These are phyloP conservation scores for Lydus trimaculatus DNA, from an alignment of 2,888 invertebrate species.

Conservation along the genomic window DNA sequence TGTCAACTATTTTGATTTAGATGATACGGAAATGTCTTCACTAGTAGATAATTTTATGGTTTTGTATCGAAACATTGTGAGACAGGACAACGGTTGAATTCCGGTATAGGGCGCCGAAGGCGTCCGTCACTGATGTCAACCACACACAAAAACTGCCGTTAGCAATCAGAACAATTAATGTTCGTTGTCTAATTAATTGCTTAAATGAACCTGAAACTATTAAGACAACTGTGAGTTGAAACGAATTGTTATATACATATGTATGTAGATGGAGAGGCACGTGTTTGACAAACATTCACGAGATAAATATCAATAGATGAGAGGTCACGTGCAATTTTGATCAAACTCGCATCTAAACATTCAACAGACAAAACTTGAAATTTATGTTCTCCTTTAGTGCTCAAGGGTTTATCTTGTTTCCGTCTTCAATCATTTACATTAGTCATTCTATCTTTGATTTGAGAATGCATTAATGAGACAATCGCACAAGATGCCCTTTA, in stretches of 20 bases:
- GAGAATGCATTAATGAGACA: slow-evolving; percentile 60
- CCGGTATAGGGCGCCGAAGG: slow-evolving; percentile 40
- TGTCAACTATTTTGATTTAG: slow-evolving; percentile 55
- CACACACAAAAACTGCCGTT: slow-evolving; percentile 51
- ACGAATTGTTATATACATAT: background rate
- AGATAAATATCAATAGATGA: background rate
- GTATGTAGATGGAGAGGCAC: background rate
- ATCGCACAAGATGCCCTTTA: slow-evolving; percentile 53
- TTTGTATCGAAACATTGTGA: slow-evolving; percentile 47
- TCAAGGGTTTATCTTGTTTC: slow-evolving; percentile 24
- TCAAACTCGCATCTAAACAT: background rate
- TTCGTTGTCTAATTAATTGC: slow-evolving; percentile 57
- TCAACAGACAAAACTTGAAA: background rate
- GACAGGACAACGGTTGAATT: slow-evolving; percentile 39
- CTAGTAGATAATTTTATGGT: slow-evolving; percentile 52
- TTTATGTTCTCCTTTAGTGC: slow-evolving; percentile 10
- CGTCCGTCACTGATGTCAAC: slow-evolving; percentile 44
- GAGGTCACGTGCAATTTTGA: background rate
- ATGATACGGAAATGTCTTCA: slow-evolving; percentile 54
- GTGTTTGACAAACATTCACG: background rate
- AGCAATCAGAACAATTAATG: slow-evolving; percentile 50
- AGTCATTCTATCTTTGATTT: slow-evolving; percentile 60
- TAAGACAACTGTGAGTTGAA: slow-evolving; percentile 35
- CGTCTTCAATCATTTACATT: slow-evolving; percentile 51
- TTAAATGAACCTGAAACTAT: slow-evolving; percentile 55